Base-by-base conservation (phyloP, 2,888 invertebrate species). In the Nomada goodeniana region DNA sequence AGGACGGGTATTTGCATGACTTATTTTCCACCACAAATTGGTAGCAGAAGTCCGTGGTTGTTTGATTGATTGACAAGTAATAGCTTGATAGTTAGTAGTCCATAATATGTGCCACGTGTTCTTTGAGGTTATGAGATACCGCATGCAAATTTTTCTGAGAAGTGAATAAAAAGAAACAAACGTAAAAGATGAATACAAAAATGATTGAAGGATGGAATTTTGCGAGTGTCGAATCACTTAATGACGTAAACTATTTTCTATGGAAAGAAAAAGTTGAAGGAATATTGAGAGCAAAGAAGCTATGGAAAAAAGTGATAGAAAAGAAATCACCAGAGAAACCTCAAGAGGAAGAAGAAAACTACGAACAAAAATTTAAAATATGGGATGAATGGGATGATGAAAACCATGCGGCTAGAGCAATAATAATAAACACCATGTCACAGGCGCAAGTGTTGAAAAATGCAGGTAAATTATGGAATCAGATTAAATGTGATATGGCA, bases 371-470 rank as follows among this genome's bases (percentile, higher is more conserved):
- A 70, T 71, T 29, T 2, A 61, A 52, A n/a, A 1, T 0, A 5
- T 78, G 71, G 76, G 44, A 80, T 2, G 64, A 71, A 0, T 80
- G 80, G 76, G 80, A 76, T 11, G 53, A 80, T 2, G 55, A 81
- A 2, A 81, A 81, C 15, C 52, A 77, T 13, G 61, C 70, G 0
- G 73, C 81, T n/a, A 57, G 72, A 15, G 18, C 72, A 1, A 23
- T 80, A 3, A 76, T 80, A 15, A 60, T 80, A 0, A 80, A 80
- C 7, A 61, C 75, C 2, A 80, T 76, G 71, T 60, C 60, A 1
- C 65, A 76, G 52, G n/a, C 68, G 23, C 69, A 63, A 23, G 23
- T 76, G 3, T 53, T 68, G 11, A 75, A 68, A 42, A 69, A 2
- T 13, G 73, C 76, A 2, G 69, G 76, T 50, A 73, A 29, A n/a